Evolutionary conservation across 2,797 vertebrate species (phyloP), one percentile per base, ranked within the genome.

Genomic region (Lateolabrax maculatus): DNA sequence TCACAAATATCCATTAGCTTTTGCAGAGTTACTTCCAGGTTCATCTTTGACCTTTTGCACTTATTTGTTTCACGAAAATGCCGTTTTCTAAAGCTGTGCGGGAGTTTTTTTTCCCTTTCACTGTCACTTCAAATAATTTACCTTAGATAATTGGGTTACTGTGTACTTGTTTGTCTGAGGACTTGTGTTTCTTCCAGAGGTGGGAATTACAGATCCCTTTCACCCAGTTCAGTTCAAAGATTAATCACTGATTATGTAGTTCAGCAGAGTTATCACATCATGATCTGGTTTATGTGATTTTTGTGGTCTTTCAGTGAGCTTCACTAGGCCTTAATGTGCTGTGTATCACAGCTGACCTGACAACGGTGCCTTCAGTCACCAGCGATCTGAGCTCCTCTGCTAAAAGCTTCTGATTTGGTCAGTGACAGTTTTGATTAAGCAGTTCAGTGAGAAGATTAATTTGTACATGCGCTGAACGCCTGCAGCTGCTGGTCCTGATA

Each of bases 1-100:
- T 53, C 5, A 31, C 19, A 44, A 62, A 53, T 6, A 37, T 53
- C 36, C 48, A 62, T 53, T 53, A 53, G 48, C 58, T 72, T 62
- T 23, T 4, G 9, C 57, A 39, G 39, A 37, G 52, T 67, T 25
- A 18, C 53, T 25, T 60, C 25, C 15, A 44, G 56, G 46, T 68
- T 68, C 27, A 60, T 27, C 56, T 61, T 25, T 67, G 72, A 67
- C 53, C 44, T 15, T 3, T 12, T 48, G 39, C 25, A 34, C 36
- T 68, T 31, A 15, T 10, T 52, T 46, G 7, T 27, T 27, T 49
- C 7, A 36, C 10, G 31, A 18, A 53, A 39, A 18, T 18, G 25
- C 52, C 13, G 31, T 39, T 31, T 25, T 41, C 19, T 51, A 58
- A 37, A 27, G 48, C 9, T 16, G 10, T 5, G 29, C 29, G 2